These are phyloP conservation scores for Stichodactyla helianthus DNA, from an alignment of 64 coral and sea anemone species.

Conservation along the genomic window DNA sequence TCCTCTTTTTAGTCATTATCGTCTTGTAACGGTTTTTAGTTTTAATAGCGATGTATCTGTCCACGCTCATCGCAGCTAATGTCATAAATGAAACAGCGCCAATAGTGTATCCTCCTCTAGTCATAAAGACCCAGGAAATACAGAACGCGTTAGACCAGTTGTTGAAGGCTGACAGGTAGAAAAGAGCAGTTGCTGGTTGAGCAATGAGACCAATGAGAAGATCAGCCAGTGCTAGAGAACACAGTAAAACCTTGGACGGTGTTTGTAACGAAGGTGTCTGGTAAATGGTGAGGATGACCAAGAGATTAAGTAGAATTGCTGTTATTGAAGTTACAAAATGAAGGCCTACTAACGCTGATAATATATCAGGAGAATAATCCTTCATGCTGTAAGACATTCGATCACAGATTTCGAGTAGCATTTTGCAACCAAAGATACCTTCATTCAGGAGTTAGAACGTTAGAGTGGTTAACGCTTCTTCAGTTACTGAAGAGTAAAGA, in stretches of 20 bases:
- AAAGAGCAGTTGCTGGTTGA: slow-evolving; percentile 9
- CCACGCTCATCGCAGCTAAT: slow-evolving; percentile 31
- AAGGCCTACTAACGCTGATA: neutral
- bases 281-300: slow-evolving; percentile 19
- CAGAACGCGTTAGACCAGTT: neutral
- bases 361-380: neutral
- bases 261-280: neutral
- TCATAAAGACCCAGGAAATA: neutral
- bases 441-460: too few species aligned
- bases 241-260: slow-evolving; percentile 29
- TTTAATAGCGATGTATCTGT: slow-evolving; percentile 31
- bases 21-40: neutral
- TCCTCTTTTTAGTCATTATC: slow-evolving; percentile 19
- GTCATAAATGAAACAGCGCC: slow-evolving; percentile 20
- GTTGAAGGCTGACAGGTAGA: neutral
- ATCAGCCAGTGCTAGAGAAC: slow-evolving; percentile 22
- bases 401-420: too few species aligned
- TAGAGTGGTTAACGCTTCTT: too few species aligned
- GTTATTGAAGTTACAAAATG: neutral
- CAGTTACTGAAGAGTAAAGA: too few species aligned
- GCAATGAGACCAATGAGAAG: slow-evolving; percentile 13
- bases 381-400: neutral
- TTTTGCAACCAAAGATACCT: too few species aligned
- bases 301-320: neutral
- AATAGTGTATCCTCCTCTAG: slow-evolving; percentile 11